phyloP scores from a whole-genome alignment of 2,888 invertebrate species.

The Octonoba sinensis region DNA sequence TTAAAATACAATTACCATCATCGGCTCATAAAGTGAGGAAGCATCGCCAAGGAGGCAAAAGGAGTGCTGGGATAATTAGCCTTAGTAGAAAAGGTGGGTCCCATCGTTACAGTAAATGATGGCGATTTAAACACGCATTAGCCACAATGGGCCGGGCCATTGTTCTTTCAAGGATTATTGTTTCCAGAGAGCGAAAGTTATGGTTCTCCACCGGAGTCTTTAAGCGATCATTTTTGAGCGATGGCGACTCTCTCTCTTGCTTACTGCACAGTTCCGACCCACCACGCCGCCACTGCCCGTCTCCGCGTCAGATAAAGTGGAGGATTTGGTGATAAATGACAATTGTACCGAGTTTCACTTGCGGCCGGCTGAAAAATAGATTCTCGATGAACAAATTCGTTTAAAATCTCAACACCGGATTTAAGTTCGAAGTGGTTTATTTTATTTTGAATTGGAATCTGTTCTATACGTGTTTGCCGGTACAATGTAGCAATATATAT shows the following conservation, averaged over 20 bases:
- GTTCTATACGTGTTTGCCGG: too few relatives aligned
- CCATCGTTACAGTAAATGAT: constrained; percentile 57
- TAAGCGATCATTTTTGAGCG: constrained; percentile 59
- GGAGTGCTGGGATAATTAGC: constrained; percentile 58
- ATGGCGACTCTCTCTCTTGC: constrained; percentile 25
- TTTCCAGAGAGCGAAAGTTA: constrained; percentile 29
- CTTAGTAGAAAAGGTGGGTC: constrained; percentile 45
- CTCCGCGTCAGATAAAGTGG: constrained; percentile 42
- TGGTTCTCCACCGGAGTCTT: constrained; percentile 26
- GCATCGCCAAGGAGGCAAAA: constrained; percentile 27
- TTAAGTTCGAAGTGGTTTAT: constrained; percentile 13
- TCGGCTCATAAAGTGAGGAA: constrained; percentile 57
- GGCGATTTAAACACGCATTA: constrained; percentile 64
- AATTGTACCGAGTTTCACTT: constrained; percentile 18
- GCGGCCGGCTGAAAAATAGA: constrained; percentile 13
- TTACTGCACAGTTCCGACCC: constrained; percentile 3
- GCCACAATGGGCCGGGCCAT: constrained; percentile 53
- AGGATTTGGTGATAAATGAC: constrained; percentile 51
- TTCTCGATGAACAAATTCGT: constrained; percentile 16
- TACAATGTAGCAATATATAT: too few relatives aligned
- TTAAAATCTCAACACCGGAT: constrained; percentile 20
- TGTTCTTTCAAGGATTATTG: constrained; percentile 62
- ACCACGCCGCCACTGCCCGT: too few relatives aligned
- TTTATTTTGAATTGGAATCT: too few relatives aligned
- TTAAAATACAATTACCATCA: constrained; percentile 64